A percentile compares a stretch with the other conserved stretches of the same genome.
Conservation (phyloP, 2,888 invertebrate species). For the Scaptomyza polygonia region DNA sequence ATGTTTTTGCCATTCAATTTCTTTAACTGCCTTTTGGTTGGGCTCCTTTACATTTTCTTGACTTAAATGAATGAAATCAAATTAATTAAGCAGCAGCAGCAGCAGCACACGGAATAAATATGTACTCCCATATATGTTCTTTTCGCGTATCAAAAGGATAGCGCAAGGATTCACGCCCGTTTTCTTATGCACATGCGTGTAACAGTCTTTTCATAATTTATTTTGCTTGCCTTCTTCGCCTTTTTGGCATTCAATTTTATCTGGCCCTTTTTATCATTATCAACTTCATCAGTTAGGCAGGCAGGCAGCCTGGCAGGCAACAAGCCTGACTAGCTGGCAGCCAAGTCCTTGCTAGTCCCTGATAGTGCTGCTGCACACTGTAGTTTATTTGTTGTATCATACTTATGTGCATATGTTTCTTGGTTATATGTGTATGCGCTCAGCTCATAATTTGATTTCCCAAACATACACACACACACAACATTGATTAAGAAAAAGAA, state of each 20-base stretch:
- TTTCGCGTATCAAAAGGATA: background rate
- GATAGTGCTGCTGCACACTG: constrained; percentile 9
- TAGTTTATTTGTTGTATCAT: constrained; percentile 16
- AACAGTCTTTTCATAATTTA: constrained; percentile 77
- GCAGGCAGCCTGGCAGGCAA: constrained; percentile 3
- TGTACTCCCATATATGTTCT: background rate
- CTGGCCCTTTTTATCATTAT: constrained; percentile 60
- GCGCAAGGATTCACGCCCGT: constrained; percentile 11
- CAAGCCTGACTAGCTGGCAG: constrained; percentile 26
- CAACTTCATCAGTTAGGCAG: constrained; percentile 69
- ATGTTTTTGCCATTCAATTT: constrained; percentile 26
- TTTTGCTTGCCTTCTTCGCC: constrained; percentile 36
- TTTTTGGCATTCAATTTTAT: constrained; percentile 55
- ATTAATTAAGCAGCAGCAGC: constrained; percentile 62
- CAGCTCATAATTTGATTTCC: constrained; percentile 63
- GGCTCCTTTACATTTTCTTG: constrained; percentile 47
- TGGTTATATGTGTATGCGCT: constrained; percentile 29
- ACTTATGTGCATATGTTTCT: constrained; percentile 59
- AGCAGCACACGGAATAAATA: constrained; percentile 7
- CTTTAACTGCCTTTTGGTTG: constrained; percentile 55
- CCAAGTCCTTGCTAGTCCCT: constrained; percentile 10
- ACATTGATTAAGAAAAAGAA: constrained; percentile 58
- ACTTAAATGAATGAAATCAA: constrained; percentile 74
- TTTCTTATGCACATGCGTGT: constrained; percentile 72
- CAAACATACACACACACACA: constrained; percentile 35